These are phyloP conservation scores for Tupaia tana DNA, from an alignment of 2,113 vertebrate species.

Conservation along the genomic window DNA sequence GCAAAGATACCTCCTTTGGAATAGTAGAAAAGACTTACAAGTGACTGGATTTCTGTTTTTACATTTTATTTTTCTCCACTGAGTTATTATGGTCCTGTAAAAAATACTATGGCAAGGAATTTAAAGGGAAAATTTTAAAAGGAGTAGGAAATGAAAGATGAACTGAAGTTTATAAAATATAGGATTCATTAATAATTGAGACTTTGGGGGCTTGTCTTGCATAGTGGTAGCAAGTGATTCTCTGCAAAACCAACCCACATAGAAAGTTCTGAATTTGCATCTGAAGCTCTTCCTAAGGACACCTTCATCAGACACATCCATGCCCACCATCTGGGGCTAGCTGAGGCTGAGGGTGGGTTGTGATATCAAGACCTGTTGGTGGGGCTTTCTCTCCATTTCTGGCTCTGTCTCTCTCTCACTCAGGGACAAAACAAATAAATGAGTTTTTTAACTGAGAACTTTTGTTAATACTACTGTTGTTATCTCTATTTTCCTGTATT, in stretches of 20 bases:
- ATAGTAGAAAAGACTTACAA: not conserved
- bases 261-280: no score
- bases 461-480: not conserved
- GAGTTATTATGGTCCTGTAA: not conserved
- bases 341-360: no score
- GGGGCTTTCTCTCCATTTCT: no score
- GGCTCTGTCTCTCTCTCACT: no score
- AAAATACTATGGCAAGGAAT: not conserved
- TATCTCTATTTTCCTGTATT: not conserved
- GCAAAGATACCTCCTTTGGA: not conserved
- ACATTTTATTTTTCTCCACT: not conserved
- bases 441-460: not conserved
- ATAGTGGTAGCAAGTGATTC: no score
- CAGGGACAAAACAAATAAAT: no score
- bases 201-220: no score
- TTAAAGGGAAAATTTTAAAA: not conserved
- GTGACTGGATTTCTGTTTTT: not conserved
- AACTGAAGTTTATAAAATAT: not conserved
- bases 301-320: no score
- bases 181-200: not conserved
- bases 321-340: no score
- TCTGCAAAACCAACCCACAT: no score
- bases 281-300: no score
- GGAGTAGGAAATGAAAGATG: not conserved
- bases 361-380: no score